phyloP scores from a whole-genome alignment of 2,888 invertebrate genomes.

The Idaea straminata region DNA sequence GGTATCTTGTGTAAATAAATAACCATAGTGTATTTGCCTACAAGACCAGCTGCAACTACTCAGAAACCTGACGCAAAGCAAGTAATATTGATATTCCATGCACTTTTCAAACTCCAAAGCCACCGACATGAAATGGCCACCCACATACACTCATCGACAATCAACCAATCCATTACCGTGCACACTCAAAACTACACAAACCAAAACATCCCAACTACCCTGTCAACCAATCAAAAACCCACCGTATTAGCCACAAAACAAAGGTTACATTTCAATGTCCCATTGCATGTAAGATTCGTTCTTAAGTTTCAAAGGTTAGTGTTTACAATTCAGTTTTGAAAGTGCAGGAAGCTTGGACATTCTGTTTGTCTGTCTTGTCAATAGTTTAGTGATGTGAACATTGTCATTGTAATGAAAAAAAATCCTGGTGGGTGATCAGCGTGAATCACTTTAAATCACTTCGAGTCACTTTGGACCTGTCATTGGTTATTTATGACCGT shows the following conservation, averaged over 20 bases:
- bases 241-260: not conserved
- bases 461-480: conserved; percentile 2
- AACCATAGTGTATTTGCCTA: not conserved
- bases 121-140: conserved; percentile 60
- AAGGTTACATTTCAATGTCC: conserved; percentile 12
- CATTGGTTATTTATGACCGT: conserved; percentile 8
- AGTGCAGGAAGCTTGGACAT: conserved; percentile 65
- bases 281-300: not conserved
- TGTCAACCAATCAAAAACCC: conserved; percentile 10
- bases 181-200: conserved; percentile 39
- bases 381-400: conserved; percentile 48
- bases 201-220: conserved; percentile 29
- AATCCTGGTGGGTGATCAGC: conserved; percentile 41
- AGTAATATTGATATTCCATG: conserved; percentile 50
- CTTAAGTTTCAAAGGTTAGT: conserved; percentile 15
- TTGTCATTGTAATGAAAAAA: conserved; percentile 36
- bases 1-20: not conserved
- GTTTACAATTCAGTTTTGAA: conserved; percentile 58
- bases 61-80: conserved; percentile 10
- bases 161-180: conserved; percentile 63
- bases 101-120: conserved; percentile 54
- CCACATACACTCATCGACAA: conserved; percentile 59
- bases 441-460: conserved; percentile 32
- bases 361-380: conserved; percentile 61
- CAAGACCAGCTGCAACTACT: conserved; percentile 5